Conservation (phyloP, 1,140 invertebrate species). For the Papilio aristodemus region DNA sequence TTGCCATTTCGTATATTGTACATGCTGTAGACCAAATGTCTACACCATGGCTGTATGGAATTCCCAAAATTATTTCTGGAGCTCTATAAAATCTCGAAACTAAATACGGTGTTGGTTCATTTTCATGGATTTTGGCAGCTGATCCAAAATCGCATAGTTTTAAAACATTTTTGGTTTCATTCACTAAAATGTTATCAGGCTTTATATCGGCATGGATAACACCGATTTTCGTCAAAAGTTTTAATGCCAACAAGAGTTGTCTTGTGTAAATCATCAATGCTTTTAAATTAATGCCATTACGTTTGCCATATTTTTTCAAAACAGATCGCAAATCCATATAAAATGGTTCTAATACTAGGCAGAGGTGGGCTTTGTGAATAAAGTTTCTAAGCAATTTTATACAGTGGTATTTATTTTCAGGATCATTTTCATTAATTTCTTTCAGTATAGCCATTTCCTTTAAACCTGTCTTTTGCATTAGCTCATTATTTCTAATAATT, state of each 20-base stretch:
- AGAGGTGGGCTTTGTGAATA: slow-evolving; percentile 97
- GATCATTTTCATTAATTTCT: slow-evolving; percentile 97
- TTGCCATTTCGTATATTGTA: slow-evolving; percentile 99
- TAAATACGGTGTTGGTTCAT: slow-evolving; percentile 98
- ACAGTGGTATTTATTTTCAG: slow-evolving; percentile 98
- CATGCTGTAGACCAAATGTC: slow-evolving; percentile 99
- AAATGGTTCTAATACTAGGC: slow-evolving; percentile 98
- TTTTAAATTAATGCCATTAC: slow-evolving; percentile 98
- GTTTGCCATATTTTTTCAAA: slow-evolving; percentile 98
- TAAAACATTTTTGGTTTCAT: slow-evolving; percentile 96
- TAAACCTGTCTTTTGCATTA: slow-evolving; percentile 99
- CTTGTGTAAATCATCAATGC: slow-evolving; percentile 98
- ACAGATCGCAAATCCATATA: slow-evolving; percentile 95
- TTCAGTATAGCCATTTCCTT: slow-evolving; percentile 97
- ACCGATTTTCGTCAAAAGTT: slow-evolving; percentile 95
- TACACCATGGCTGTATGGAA: slow-evolving; percentile 97
- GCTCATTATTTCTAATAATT: slow-evolving; percentile 99
- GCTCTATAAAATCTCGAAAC: slow-evolving; percentile 99
- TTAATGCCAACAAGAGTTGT: slow-evolving; percentile 96
- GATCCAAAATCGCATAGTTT: slow-evolving; percentile 99
- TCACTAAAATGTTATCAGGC: slow-evolving; percentile 99
- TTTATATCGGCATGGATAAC: slow-evolving; percentile 99
- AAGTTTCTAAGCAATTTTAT: slow-evolving; percentile 93
- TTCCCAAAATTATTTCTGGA: slow-evolving; percentile 98
- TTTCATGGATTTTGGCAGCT: slow-evolving; percentile 95